Evolutionary conservation across 2,888 invertebrate genomes (phyloP), one percentile per base, ranked within the genome.

Genomic region (Andrena fulva): DNA sequence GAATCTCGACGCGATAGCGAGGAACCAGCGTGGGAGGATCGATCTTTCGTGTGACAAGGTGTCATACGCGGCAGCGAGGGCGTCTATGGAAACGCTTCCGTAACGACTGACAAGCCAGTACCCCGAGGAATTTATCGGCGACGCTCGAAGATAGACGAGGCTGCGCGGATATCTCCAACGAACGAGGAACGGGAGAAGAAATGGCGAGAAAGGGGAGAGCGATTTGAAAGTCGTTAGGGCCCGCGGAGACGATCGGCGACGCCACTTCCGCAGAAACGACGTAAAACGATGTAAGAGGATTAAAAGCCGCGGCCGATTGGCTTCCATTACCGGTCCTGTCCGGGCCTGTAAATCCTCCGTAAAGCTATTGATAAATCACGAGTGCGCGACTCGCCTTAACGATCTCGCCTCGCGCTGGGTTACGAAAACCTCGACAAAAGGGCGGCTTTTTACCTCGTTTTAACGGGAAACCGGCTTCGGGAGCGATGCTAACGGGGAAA

Each of bases 241-340:
- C 31, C 64, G 48, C 52, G 76, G 75, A 70, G 77, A 81, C 71
- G 70, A 81, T 80, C 71, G 54, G 42, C 71, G 76, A 63, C 54
- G 72, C 64, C 24, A 82, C 87, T 89, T 87, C 85, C 88, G 85
- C 71, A 77, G 83, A 77, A 84, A 78, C 89, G 77, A 82, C 75
- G 85, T 80, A 80, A 83, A 88, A 79, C 89, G 85, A 82, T 85
- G 85, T 88, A 88, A 88, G 88, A 89, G 89, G 88, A 88, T 88
- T 88, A 88, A 86, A 85, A 82, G 84, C 84, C 84, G 63, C 73
- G 80, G 80, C 72, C 88, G 87, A 89, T 88, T 87, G 89, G 82
- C 84, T 89, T 82, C 87, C 87, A 89, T 89, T 89, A 87, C 87
- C 85, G 82, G 80, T 81, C 70, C 85, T 80, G 82, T 85, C 74